These are phyloP conservation scores for Hypotaenidia okinawae DNA, from an alignment of 2,797 vertebrate species.

Conservation along the genomic window DNA sequence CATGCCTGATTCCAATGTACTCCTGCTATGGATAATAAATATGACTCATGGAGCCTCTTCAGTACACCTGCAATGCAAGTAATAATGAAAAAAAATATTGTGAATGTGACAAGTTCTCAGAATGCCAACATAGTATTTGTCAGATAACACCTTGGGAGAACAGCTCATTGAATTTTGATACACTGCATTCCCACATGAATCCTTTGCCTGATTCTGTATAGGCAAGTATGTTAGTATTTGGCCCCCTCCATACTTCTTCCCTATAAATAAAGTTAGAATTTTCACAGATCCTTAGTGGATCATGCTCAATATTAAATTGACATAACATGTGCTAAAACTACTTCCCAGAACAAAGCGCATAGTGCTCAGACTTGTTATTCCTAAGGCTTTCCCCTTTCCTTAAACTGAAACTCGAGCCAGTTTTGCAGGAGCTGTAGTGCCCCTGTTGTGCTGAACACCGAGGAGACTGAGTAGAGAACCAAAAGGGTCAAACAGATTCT, in stretches of 20 bases:
- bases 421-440: not conserved
- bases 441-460: not conserved
- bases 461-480: not conserved
- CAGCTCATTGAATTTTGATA: not conserved
- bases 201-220: not conserved
- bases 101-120: not conserved
- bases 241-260: not conserved
- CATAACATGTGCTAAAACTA: not conserved
- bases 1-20: not conserved
- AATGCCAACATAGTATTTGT: not conserved
- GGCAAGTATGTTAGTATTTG: not conserved
- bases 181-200: not conserved
- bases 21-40: not conserved
- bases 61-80: not conserved
- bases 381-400: not conserved
- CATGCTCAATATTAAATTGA: not conserved
- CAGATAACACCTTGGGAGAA: not conserved
- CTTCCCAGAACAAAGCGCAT: not conserved
- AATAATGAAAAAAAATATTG: not conserved
- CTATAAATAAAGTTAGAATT: not conserved
- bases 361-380: not conserved
- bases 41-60: not conserved
- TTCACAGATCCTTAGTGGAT: not conserved
- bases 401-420: not conserved
- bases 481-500: not conserved